Conservation (phyloP, 2,113 vertebrate species). For the Peucedramus taeniatus region DNA sequence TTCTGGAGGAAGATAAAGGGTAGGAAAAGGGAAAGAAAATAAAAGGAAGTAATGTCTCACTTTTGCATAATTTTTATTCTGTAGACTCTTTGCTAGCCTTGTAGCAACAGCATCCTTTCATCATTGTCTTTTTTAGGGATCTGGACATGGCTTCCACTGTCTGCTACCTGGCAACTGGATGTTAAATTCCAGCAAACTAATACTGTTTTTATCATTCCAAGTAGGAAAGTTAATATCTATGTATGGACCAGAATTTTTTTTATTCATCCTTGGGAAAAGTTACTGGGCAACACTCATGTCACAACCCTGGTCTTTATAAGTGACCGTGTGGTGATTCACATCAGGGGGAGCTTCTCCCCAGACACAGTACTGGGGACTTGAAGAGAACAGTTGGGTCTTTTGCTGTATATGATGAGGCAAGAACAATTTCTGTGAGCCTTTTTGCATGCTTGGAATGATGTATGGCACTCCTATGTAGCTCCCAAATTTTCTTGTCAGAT, state of each 20-base stretch:
- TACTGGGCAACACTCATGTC: not conserved
- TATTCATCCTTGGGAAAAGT: not conserved
- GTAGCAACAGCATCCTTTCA: not conserved
- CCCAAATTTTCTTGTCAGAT: not conserved
- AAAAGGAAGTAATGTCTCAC: not conserved
- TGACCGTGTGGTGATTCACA: not conserved
- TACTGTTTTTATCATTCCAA: not conserved
- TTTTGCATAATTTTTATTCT: not conserved
- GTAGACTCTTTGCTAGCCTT: not conserved
- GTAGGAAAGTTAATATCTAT: not conserved
- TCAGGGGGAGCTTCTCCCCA: not conserved
- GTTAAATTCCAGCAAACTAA: not conserved
- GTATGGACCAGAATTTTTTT: not conserved
- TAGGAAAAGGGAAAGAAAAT: not conserved
- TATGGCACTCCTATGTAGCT: not conserved
- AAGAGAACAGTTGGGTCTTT: not conserved
- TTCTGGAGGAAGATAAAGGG: not conserved
- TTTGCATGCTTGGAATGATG: not conserved
- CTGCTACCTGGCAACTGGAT: not conserved
- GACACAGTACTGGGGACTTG: not conserved
- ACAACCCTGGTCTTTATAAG: not conserved
- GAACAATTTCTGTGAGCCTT: not conserved
- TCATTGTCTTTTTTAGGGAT: not conserved
- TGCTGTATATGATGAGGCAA: fast-evolving
- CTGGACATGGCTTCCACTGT: not conserved